These are phyloP conservation scores for Pipistrellus nathusii DNA, from an alignment of 2,797 vertebrate genomes.

Conservation along the genomic window DNA sequence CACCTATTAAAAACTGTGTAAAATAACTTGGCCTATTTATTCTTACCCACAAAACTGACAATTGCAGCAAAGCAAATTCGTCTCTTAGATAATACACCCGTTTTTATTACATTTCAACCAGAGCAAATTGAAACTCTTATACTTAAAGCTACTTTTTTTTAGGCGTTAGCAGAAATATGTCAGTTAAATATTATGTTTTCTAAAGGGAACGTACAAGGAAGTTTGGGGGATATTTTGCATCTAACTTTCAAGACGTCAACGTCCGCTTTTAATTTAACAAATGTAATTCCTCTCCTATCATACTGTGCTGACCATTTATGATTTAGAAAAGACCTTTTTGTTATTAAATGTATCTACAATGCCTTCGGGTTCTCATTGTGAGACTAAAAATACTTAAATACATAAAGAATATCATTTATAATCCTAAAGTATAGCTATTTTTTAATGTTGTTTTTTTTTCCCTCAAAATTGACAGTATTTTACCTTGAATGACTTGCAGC, in stretches of 20 bases:
- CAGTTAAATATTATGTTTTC: conserved; percentile 48
- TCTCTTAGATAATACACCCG: background rate
- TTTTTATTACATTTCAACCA: conserved; percentile 42
- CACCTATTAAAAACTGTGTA: conserved; percentile 18
- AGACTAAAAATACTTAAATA: conserved; percentile 46
- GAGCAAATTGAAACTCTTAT: conserved; percentile 36
- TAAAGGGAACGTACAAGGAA: conserved; percentile 7
- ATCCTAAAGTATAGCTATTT: conserved; percentile 19
- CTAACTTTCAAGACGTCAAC: conserved; percentile 43
- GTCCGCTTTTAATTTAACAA: conserved; percentile 37
- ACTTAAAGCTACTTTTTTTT: background rate
- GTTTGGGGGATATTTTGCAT: background rate
- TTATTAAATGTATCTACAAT: conserved; percentile 27
- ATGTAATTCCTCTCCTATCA: conserved; percentile 42
- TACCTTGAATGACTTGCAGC: background rate
- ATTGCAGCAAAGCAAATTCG: conserved; percentile 27
- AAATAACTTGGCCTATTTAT: conserved; percentile 49
- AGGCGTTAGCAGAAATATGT: conserved; percentile 2
- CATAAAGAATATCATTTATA: background rate
- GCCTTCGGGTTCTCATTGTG: background rate
- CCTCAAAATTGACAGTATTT: background rate
- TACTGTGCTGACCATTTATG: background rate
- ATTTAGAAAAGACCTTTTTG: conserved; percentile 46
- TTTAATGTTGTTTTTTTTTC: background rate
- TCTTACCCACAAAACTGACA: conserved; percentile 31